A percentile compares a stretch with the other conserved stretches of the same genome.
Evolutionary conservation across 2,113 vertebrate species (phyloP).

Genomic region (Chloropsis cyanopogon): DNA sequence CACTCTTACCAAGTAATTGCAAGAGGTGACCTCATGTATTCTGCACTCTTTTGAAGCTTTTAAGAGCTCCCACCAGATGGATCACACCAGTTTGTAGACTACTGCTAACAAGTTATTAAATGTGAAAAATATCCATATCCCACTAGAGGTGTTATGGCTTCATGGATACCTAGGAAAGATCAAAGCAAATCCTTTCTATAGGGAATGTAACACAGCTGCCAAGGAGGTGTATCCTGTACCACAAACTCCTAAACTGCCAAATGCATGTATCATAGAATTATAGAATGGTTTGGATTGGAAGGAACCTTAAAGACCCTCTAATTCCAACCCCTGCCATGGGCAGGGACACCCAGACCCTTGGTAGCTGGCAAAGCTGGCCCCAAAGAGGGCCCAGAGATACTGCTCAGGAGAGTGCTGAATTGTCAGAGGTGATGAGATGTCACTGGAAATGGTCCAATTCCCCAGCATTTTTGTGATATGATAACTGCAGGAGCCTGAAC

Average conservation of each 20-base stretch:
- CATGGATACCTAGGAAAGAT: not conserved
- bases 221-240: not conserved
- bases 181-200: not conserved
- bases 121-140: not conserved
- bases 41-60: not conserved
- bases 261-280: not conserved
- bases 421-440: not conserved
- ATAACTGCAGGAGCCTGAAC: not conserved
- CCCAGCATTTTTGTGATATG: not conserved
- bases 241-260: not conserved
- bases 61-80: not conserved
- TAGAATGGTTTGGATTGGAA: not conserved
- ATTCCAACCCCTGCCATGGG: not conserved
- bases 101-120: not conserved
- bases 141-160: not conserved
- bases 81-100: not conserved
- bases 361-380: not conserved
- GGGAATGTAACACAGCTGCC: not conserved
- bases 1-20: not conserved
- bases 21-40: not conserved
- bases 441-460: not conserved
- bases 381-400: not conserved
- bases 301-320: not conserved
- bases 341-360: not conserved
- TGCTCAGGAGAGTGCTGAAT: not conserved